A percentile compares a stretch with the other conserved stretches of the same genome.
phyloP scores from a whole-genome alignment of 37 sponge, comb jelly and placozoan species.

The Mnemiopsis leidyi region DNA sequence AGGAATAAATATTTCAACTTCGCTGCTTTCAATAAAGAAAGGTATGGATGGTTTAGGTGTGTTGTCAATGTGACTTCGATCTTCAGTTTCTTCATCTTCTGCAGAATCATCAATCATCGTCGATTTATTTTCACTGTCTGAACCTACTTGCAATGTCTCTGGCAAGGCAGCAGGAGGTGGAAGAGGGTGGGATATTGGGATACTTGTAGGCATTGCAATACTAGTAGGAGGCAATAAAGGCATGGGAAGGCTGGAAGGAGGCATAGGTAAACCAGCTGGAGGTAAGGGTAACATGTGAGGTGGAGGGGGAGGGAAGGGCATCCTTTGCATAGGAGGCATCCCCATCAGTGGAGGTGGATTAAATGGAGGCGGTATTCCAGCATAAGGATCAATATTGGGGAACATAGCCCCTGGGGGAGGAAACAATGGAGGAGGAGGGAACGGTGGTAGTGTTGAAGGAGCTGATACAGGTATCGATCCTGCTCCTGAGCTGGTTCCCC shows the following conservation, averaged over 20 bases:
- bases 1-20: slow-evolving; percentile 53
- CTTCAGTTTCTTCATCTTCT: not conserved
- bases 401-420: slow-evolving; percentile 2
- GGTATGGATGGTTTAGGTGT: not conserved
- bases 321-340: not conserved
- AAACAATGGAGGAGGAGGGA: not conserved
- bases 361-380: not conserved
- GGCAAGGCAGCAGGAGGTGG: not conserved
- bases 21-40: not conserved
- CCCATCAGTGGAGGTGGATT: not conserved
- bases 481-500: not conserved
- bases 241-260: not conserved
- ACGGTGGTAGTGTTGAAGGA: not conserved
- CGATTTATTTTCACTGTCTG: not conserved
- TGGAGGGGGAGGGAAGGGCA: not conserved
- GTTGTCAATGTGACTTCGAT: slow-evolving; percentile 52
- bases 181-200: not conserved
- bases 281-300: slow-evolving; percentile 13
- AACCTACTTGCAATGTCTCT: not conserved
- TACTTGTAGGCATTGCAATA: not conserved
- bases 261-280: not conserved
- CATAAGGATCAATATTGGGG: slow-evolving; percentile 26
- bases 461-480: not conserved
- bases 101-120: not conserved
- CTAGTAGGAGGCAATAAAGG: not conserved